Evolutionary conservation across 1,140 invertebrate genomes (phyloP), one percentile per base, ranked within the genome.

Genomic region (Episyrphus balteatus): DNA sequence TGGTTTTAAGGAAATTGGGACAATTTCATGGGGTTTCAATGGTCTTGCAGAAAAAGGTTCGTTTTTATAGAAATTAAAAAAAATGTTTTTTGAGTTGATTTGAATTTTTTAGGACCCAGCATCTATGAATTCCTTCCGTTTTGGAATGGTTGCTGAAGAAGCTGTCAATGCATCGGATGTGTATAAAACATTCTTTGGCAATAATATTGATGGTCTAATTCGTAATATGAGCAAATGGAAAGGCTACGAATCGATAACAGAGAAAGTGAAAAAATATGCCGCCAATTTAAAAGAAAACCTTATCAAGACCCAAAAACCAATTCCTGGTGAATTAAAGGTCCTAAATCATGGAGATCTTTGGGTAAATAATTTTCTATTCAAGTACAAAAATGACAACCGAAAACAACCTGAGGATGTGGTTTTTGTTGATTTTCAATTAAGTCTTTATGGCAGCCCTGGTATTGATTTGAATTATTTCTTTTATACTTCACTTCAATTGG

Each of bases 321-420:
- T 51, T 9, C 46, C 54, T 15, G 26, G 51, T 32, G 8, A 52
- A 46, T 47, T 55, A 49, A 70, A 72, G 38, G 78, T 81, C 2
- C 60, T 83, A 3, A 78, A 75, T 54, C 81, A 83, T 46, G 80
- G 80, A 11, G 81, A 83, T 56, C 66, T 72, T 2, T 83, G 80
- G 79, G 66, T 76, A 0, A 82, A 81, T 51, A 83, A 83, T 47
- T 75, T 82, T 61, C 55, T 83, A 33, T 82, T 83, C 55, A 71
- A 71, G 26, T 81, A 81, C 54, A 48, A 26, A 8, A 26, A 55
- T 32, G 19, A 39, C 9, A 15, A 9, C 17, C 0, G 21, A 48
- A 7, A 42, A 50, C 19, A 47, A 40, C 30, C 30, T 7, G 42
- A 46, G 39, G 58, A 65, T 46, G 34, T 56, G 9, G 54, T 56